Evolutionary conservation across 2,888 invertebrate species (phyloP), one percentile per base, ranked within the genome.

Genomic region (Cremastobaeus sp.): DNA sequence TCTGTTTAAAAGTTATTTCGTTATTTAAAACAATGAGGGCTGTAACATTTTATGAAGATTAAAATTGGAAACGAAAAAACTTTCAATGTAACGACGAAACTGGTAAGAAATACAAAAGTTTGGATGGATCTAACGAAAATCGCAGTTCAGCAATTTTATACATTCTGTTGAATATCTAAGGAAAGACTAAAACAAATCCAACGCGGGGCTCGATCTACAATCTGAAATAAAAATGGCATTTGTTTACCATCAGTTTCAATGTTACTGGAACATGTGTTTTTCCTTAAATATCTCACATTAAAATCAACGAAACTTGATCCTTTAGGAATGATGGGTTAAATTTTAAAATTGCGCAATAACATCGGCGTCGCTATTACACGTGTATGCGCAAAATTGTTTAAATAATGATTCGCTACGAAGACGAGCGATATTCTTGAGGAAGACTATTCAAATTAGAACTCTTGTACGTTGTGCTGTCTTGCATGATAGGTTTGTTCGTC

Each of bases 391-490:
- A 68, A 52, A 45, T 28, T 39, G 28, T 47, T 62, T 43, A 65
- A 59, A 55, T 41, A 37, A 74, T 54, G 54, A 48, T 60, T 70
- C 76, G 79, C 79, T 83, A 85, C 79, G 83, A 85, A 48, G 83
- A 79, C 73, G 81, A 81, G 54, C 81, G 83, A 70, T 83, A 80
- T 28, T 86, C 83, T 66, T 82, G 83, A 35, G 83, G 81, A 79
- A 83, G 81, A 81, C 83, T 83, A 78, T 83, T 84, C 17, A 79
- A 69, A 65, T 81, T 82, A 34, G 83, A 60, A 68, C 74, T 76
- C 43, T 78, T 78, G 65, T 78, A 77, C 54, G 70, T 73, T 45
- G 73, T 47, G 47, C 59, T 69, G 69, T 47, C 73, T 37, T 76
- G 73, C 34, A 64, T 64, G 45, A 57, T 64, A 43, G 69, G 60